Base-by-base conservation (phyloP, 2,888 invertebrate species). In the Urechis unicinctus region DNA sequence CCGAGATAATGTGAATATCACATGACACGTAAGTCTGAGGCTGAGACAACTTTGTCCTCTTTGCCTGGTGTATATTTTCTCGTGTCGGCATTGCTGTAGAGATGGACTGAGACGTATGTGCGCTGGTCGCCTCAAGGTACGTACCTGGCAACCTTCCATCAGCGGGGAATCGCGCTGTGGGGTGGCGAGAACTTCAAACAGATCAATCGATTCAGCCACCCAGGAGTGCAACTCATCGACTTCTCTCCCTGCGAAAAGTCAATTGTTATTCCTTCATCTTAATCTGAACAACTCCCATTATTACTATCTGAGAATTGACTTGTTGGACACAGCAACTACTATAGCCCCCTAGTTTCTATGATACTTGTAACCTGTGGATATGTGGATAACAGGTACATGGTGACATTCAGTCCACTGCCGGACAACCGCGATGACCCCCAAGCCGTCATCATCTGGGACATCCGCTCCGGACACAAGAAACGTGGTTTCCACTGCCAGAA, bases 111-210 rank as follows among this genome's bases (percentile, higher is more conserved):
- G 73, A 91, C 92, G 0, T 91, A 93, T 68, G 90, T 95, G 1
- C 88, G 90, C 5, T 99, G 97, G 97, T 98, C 98, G 1, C 97
- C 97, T 0, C 81, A 93, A 42, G 98, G 98, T 47, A 95, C 95
- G 0, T 98, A 92, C 77, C 81, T 99, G 65, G 88, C 95, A 0
- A 97, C 98, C 0, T 93, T 96, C 81, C 98, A 99, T 74, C 87
- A 88, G 78, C 85, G 88, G 61, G 98, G 98, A 55, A 92, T 97
- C 50, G 94, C 92, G 0, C 82, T 99, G 47, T 98, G 98, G 98
- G 97, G 94, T 22, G 97, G 97, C 0, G 90, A 91, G 26, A 86
- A 87, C 68, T 97, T 93, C 80, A 84, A 85, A 0, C 92, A 94
- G 78, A 89, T 94, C 70, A 90, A 89, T 75, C 88, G 89, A 73